Evolutionary conservation across 1,140 invertebrate species (phyloP).

Genomic region (Anoplolepis gracilipes): DNA sequence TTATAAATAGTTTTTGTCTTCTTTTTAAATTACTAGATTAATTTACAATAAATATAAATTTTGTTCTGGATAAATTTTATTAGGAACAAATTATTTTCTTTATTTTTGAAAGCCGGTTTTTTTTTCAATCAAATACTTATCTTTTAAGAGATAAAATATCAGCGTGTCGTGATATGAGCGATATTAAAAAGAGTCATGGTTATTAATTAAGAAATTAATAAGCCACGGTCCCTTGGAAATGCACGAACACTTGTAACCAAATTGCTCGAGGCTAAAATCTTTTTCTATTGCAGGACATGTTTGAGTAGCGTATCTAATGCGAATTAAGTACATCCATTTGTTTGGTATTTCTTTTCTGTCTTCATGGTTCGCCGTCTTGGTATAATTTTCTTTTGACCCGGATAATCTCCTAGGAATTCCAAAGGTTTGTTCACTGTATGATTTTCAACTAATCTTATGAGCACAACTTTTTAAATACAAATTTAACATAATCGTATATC

Average conservation of each 20-base stretch:
- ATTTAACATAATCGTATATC: background rate
- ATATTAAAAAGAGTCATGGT: conserved; percentile 41
- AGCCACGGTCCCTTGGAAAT: background rate
- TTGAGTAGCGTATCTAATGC: conserved; percentile 55
- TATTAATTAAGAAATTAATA: conserved; percentile 74
- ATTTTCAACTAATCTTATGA: background rate
- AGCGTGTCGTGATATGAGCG: background rate
- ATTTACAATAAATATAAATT: background rate
- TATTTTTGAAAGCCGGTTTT: background rate
- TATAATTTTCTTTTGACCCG: conserved; percentile 25
- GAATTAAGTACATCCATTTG: conserved; percentile 67
- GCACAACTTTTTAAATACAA: background rate
- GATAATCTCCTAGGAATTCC: conserved; percentile 46
- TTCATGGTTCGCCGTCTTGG: conserved; percentile 34
- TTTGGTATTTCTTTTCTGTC: conserved; percentile 50
- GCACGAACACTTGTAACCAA: conserved; percentile 34
- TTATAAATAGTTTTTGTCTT: background rate
- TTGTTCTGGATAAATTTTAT: background rate
- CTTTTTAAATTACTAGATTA: background rate
- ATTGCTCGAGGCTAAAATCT: conserved; percentile 30
- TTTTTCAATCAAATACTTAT: background rate
- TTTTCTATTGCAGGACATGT: conserved; percentile 53
- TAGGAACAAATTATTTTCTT: background rate
- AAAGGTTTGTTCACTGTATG: background rate
- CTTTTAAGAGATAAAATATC: background rate